A percentile compares a stretch with the other conserved stretches of the same genome.
Conservation (phyloP, 2,888 invertebrate species). For the Brenthis daphne region DNA sequence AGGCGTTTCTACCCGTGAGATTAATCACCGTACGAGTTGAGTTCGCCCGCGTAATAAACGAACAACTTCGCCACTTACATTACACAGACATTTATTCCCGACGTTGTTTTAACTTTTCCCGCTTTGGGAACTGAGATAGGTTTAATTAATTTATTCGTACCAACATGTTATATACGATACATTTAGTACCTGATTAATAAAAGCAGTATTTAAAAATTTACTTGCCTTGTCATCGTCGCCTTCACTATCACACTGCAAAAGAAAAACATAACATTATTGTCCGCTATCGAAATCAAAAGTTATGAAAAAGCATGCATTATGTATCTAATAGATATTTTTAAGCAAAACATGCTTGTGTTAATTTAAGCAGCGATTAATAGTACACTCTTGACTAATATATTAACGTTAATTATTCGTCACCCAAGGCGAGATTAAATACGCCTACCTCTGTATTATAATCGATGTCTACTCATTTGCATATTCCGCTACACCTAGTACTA, state of each 20-base stretch:
- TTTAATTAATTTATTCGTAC: constrained; percentile 73
- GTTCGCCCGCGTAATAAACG: constrained; percentile 68
- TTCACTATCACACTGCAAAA: constrained; percentile 95
- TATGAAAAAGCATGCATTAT: constrained; percentile 35
- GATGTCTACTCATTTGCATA: constrained; percentile 39
- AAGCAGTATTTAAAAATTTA: constrained; percentile 54
- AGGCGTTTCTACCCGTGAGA: constrained; percentile 56
- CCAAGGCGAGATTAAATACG: constrained; percentile 36
- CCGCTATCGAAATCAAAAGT: constrained; percentile 13
- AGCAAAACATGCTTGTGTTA: constrained; percentile 37
- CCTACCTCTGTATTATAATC: constrained; percentile 37
- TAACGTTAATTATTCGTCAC: constrained; percentile 37
- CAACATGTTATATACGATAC: constrained; percentile 41
- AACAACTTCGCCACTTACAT: constrained; percentile 77
- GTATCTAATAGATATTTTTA: constrained; percentile 17
- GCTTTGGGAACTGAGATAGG: constrained; percentile 61
- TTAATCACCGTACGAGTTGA: constrained; percentile 64
- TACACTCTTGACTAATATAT: constrained; percentile 35
- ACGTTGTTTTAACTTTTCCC: constrained; percentile 72
- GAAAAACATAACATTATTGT: constrained; percentile 47
- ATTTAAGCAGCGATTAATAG: constrained; percentile 34
- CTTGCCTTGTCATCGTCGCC: constrained; percentile 95
- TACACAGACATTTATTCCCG: constrained; percentile 77
- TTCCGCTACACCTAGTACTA: constrained; percentile 34
- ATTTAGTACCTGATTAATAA: constrained; percentile 7